Conservation (phyloP, 2,888 invertebrate species). For the Nemotelus pantherinus region DNA sequence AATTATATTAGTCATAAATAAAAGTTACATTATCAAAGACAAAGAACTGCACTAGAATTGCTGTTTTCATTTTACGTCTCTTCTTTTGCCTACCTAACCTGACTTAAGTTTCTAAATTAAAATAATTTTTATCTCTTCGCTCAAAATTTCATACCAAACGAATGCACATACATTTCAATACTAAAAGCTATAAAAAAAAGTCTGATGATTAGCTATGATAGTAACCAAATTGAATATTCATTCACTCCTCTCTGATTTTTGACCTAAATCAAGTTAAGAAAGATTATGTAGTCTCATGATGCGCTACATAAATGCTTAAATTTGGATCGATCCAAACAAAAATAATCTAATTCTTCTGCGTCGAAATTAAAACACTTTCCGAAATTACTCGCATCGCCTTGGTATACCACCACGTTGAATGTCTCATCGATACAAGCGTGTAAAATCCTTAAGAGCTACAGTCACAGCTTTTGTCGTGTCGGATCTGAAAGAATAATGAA, state of each 20-base stretch:
- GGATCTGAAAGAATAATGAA: conserved; percentile 70
- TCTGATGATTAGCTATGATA: not conserved
- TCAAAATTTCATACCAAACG: conserved; percentile 1
- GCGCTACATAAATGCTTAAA: conserved; percentile 13
- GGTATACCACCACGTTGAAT: not conserved
- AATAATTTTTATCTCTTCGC: not conserved
- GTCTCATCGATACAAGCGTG: conserved; percentile 84
- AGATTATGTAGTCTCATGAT: not conserved
- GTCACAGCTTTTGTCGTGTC: conserved; percentile 82
- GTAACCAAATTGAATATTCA: conserved; percentile 21
- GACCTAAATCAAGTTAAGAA: not conserved
- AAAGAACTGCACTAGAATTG: not conserved
- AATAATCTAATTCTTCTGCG: not conserved
- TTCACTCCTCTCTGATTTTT: conserved; percentile 16
- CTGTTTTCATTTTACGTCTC: not conserved
- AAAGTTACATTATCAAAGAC: conserved; percentile 6
- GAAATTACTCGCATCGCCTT: not conserved
- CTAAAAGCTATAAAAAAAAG: not conserved
- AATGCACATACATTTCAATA: conserved; percentile 10
- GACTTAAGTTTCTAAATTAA: conserved; percentile 16
- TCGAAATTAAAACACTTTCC: not conserved
- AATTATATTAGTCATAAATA: conserved; percentile 39
- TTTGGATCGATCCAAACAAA: not conserved
- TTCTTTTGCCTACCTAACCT: conserved; percentile 14
- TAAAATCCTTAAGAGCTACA: conserved; percentile 83